A percentile compares a stretch with the other conserved stretches of the same genome.
phyloP scores from a whole-genome alignment of 2,113 vertebrate genomes.

The Trogon surrucura region DNA sequence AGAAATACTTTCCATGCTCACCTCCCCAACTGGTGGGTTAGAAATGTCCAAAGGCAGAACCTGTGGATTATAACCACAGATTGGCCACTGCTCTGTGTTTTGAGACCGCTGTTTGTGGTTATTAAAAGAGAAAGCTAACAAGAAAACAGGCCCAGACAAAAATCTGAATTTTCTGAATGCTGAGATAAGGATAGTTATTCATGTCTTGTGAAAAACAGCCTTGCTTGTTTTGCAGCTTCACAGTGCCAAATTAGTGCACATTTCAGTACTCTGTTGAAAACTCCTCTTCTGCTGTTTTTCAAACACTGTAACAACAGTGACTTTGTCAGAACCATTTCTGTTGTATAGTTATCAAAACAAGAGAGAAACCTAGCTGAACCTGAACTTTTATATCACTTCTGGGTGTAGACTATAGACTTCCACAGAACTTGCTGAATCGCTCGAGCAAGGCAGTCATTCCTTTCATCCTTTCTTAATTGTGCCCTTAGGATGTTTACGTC shows the following conservation, averaged over 20 bases:
- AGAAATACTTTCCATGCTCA: neutral
- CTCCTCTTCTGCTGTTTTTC: neutral
- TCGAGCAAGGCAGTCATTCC: neutral
- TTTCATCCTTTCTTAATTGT: neutral
- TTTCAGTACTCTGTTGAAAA: neutral
- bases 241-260: neutral
- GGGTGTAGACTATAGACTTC: neutral
- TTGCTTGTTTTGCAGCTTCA: neutral
- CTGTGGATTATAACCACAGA: neutral
- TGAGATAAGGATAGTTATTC: neutral
- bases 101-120: neutral
- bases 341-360: neutral
- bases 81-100: neutral
- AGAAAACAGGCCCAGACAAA: neutral
- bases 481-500: neutral
- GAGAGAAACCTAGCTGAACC: neutral
- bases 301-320: neutral
- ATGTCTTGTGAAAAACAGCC: neutral
- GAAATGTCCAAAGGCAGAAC: neutral
- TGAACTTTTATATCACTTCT: neutral
- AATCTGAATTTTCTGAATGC: neutral
- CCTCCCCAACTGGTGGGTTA: neutral
- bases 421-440: neutral
- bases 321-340: neutral
- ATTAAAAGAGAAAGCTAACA: neutral